Base-by-base conservation (phyloP, 2,888 invertebrate genomes). In the Hoplodrina ambigua region DNA sequence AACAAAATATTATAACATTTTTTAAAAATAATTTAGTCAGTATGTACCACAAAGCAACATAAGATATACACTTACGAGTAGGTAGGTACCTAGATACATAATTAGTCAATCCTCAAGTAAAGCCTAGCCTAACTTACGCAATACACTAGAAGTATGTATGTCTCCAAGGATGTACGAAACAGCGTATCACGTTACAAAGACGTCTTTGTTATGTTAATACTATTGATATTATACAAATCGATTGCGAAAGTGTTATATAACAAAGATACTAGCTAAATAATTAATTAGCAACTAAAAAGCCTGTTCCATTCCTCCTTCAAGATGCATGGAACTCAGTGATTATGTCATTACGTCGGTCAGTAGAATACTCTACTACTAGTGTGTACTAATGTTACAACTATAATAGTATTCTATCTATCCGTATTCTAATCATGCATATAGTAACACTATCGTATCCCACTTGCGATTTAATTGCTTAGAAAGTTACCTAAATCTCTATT, bases 101-200 rank as follows among this genome's bases (percentile, higher is more conserved):
- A 63, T 74, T 64, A 60, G 64, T 56, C 46, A 75, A 75, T 75
- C 20, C 17, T 73, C 33, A 13, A n/a, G 13, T 53, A 50, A 53
- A 59, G 61, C 66, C 62, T 59, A 72, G 52, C 67, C 55, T 59
- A 19, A 17, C 19, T 76, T 76, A 63, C 55, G 67, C 59, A 76
- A 74, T 59, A 25, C 13, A 15, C 46, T 52, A 71, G n/a, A 61
- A 58, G 53, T 53, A 46, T 25, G 30, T n/a, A 41, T 50, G 66
- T 59, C 33, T 63, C 37, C 72, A 63, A 72, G 55, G 55, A 76
- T 75, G 37, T 44, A 54, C 75, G n/a, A 71, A 62, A 58, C 19
- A 46, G 49, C 55, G 56, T 67, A 72, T 72, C 67, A 63, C 62
- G 55, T 76, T 60, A 67, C 76, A 59, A 55, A 72, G 37, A 57